Evolutionary conservation across 2,113 vertebrate genomes (phyloP).

Genomic region (Geococcyx californianus): DNA sequence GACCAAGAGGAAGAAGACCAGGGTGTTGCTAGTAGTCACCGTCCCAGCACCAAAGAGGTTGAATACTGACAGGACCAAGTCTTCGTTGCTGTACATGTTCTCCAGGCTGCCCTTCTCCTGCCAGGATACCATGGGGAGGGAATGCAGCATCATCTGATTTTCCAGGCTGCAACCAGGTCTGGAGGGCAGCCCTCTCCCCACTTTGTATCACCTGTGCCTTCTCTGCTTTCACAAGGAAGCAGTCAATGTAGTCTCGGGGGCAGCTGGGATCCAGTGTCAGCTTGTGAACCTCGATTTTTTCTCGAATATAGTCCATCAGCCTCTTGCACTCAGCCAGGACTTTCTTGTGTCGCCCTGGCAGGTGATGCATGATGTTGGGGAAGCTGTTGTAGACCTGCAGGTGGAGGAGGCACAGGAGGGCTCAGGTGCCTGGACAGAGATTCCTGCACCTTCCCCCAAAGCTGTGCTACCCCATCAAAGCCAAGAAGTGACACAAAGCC

Average conservation of each 20-base stretch:
- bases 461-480: background rate
- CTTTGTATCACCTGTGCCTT: constrained; percentile 31
- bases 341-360: constrained; percentile 62
- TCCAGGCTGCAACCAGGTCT: background rate
- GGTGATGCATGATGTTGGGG: constrained; percentile 41
- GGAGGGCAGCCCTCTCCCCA: fast-evolving
- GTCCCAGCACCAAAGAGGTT: constrained; percentile 73
- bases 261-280: constrained; percentile 48
- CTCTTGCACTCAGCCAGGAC: constrained; percentile 5
- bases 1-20: constrained; percentile 71
- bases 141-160: background rate
- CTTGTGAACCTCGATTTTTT: constrained; percentile 31
- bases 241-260: constrained; percentile 69
- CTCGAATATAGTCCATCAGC: constrained; percentile 47
- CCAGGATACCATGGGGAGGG: background rate
- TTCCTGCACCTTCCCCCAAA: background rate
- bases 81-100: constrained; percentile 24
- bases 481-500: background rate
- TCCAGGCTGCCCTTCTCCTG: constrained; percentile 16
- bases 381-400: constrained; percentile 62
- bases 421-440: background rate
- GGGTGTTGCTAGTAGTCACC: constrained; percentile 56
- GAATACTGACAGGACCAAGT: constrained; percentile 53
- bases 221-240: constrained; percentile 57
- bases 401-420: background rate